Evolutionary conservation across 2,888 invertebrate species (phyloP), one percentile per base, ranked within the genome.

Genomic region (Agelastica alni): DNA sequence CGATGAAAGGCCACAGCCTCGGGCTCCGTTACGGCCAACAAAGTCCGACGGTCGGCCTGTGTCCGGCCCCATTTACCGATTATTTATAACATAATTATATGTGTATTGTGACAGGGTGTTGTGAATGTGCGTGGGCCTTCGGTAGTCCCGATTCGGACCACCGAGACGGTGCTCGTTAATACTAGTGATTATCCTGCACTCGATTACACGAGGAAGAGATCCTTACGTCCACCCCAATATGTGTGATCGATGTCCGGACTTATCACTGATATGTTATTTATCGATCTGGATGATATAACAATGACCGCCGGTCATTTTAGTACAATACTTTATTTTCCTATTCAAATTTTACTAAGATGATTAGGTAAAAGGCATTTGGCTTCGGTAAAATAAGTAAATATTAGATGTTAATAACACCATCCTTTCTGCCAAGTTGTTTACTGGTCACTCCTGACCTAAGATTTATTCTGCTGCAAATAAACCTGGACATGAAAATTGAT

Each of bases 161-260:
- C 81, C 81, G 78, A 77, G 79, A 75, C 64, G 64, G 77, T 75
- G 77, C 77, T 75, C 73, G 71, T 77, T 82, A 81, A 82, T 81
- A 79, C 80, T 76, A 79, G 81, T 81, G 79, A 81, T 81, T 81
- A 81, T 76, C 76, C 70, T 63, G 69, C 70, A 68, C 72, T 72
- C 71, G 72, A 70, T 72, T 72, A 71, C 70, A 66, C 61, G 62
- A 67, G 68, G 64, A 61, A 59, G 65, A 59, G 65, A 63, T 56
- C 64, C 47, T 59, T 47, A 56, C 61, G 59, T 63, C 59, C 60
- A 39, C 56, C 31, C 17, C 18, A 32, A 39, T 39, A 37, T 37
- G 18, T 46, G 46, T 55, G 51, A 55, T 46, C 46, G 42, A 55
- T 45, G 51, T 46, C 51, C 28, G 49, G 41, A 42, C 30, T 46